These are phyloP conservation scores for Scaptomyza montana DNA, from an alignment of 1,140 invertebrate species.

Conservation along the genomic window DNA sequence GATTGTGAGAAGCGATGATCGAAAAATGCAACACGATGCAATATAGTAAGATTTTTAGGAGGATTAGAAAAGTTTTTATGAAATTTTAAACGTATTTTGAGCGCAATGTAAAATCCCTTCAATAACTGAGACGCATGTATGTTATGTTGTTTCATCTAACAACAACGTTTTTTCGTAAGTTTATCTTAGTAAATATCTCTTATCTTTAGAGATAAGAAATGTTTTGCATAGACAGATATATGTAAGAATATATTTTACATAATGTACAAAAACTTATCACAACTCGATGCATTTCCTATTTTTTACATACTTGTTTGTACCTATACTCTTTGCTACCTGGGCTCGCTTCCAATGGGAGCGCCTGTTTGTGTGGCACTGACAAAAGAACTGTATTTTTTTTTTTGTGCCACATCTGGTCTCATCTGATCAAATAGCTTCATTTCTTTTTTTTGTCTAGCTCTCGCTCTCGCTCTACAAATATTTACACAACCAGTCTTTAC, in stretches of 20 bases:
- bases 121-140: too few species aligned
- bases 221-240: constrained; percentile 19
- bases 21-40: too few species aligned
- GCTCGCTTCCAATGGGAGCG: not conserved
- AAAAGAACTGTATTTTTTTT: constrained; percentile 45
- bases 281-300: too few species aligned
- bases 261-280: too few species aligned
- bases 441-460: constrained; percentile 6
- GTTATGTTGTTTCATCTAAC: too few species aligned
- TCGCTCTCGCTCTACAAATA: constrained; percentile 57
- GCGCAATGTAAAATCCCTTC: too few species aligned
- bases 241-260: too few species aligned
- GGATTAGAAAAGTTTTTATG: too few species aligned
- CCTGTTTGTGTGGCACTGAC: not conserved
- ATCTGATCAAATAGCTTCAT: constrained; percentile 55
- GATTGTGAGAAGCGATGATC: too few species aligned
- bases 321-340: constrained; percentile 13
- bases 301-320: not conserved
- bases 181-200: constrained; percentile 18
- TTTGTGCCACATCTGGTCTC: constrained; percentile 64
- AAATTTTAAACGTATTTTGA: too few species aligned
- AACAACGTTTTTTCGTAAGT: not conserved
- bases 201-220: constrained; percentile 13
- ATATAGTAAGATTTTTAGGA: too few species aligned
- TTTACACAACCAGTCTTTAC: constrained; percentile 51